Base-by-base conservation (phyloP, 2,797 vertebrate species). In the Trichosurus vulpecula region DNA sequence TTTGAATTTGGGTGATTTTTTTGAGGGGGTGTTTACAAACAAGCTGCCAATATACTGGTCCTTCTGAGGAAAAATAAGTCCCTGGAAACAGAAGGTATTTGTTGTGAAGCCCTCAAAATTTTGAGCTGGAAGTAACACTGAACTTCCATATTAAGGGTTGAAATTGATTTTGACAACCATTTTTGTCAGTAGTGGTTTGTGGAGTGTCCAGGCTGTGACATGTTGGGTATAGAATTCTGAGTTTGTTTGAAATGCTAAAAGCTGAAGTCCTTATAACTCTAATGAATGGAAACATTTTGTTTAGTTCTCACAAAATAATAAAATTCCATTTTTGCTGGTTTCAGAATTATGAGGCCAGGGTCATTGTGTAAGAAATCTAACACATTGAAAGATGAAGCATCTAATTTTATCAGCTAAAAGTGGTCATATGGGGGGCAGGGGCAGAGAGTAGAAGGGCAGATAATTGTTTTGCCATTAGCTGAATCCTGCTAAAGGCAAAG, bases 181-280 rank as follows among this genome's bases (percentile, higher is more conserved):
- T 91, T 5, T 91, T 16, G 1, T 19, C 53, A 90, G 2, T 54
- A 55, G 6, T 90, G 74, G n/a, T 93, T 47, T 25, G 41, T 52
- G 57, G 92, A 96, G 14, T 91, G 54, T n/a, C 6, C n/a, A 10
- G 35, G 52, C 96, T 90, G 3, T 4, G 81, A 35, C 27, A 22
- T 35, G 94, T 74, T 97, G 41, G 87, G 41, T 95, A 95, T 97
- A 58, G 56, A 93, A 52, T 58, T 90, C 29, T 66, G 90, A 93
- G 5, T 94, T 97, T 29, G 3, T 58, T 96, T 92, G 87, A 95
- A 97, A 97, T 97, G 89, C 90, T 35, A 91, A 53, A 95, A 93
- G 90, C 30, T 51, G 54, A 95, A 91, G 12, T 54, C 29, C 6
- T 35, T 54, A 10, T 41, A 92, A 87, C 2, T 58, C 89, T 55